phyloP scores from a whole-genome alignment of 2,113 vertebrate genomes.

The Nesogale talazaci region DNA sequence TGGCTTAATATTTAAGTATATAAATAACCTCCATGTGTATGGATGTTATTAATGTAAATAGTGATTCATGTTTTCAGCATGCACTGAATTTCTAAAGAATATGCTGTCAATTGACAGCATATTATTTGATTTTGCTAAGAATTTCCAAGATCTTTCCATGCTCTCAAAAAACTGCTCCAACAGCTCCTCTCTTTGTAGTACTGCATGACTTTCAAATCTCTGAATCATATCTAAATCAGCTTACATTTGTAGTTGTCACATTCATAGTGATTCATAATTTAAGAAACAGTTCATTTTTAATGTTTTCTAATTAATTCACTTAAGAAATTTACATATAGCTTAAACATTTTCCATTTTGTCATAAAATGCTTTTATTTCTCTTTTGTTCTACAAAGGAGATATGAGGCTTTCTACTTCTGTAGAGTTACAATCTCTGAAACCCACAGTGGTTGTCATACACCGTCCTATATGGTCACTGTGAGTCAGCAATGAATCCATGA shows the following conservation, averaged over 20 bases:
- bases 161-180: background rate
- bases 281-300: background rate
- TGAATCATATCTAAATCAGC: background rate
- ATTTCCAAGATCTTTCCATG: background rate
- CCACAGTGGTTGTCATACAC: too few species aligned
- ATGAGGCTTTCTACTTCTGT: too few species aligned
- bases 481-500: too few species aligned
- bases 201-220: too few species aligned
- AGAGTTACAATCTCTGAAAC: too few species aligned
- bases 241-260: background rate
- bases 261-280: background rate
- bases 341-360: background rate
- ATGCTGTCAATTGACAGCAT: background rate
- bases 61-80: background rate
- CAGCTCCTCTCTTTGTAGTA: accelerated
- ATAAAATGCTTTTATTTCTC: background rate
- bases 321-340: background rate
- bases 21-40: background rate
- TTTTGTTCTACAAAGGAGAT: too few species aligned
- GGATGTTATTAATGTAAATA: background rate
- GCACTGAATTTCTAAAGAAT: background rate
- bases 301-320: background rate
- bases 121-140: background rate
- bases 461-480: background rate
- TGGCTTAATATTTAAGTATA: background rate